Conservation (phyloP, 1,140 invertebrate genomes). For the Laupala kohalensis region DNA sequence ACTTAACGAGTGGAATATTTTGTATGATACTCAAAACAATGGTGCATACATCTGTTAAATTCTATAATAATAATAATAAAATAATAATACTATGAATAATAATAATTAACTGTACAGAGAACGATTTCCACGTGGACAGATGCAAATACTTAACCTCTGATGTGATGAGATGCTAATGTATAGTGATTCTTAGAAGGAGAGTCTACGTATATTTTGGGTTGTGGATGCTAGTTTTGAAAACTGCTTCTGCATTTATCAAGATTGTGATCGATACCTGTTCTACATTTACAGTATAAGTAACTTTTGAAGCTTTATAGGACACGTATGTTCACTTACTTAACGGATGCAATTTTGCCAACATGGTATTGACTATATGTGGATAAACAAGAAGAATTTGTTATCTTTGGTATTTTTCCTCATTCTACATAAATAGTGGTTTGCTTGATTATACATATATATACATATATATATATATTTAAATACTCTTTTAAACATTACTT, state of each 20-base stretch:
- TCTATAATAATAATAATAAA: slow-evolving; percentile 14
- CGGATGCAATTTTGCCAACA: slow-evolving; percentile 17
- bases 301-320: slow-evolving; percentile 18
- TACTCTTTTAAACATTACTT: slow-evolving; percentile 16
- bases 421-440: slow-evolving; percentile 16
- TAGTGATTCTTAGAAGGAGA: slow-evolving; percentile 13
- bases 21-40: slow-evolving; percentile 19
- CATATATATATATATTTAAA: slow-evolving; percentile 14
- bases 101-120: slow-evolving; percentile 14
- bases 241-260: slow-evolving; percentile 17
- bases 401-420: slow-evolving; percentile 17
- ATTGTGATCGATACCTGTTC: slow-evolving; percentile 19
- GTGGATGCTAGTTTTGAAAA: slow-evolving; percentile 19
- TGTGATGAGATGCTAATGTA: slow-evolving; percentile 14
- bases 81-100: neutral
- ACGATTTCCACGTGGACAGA: slow-evolving; percentile 12
- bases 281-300: slow-evolving; percentile 15
- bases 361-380: slow-evolving; percentile 17
- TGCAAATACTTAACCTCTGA: slow-evolving; percentile 11
- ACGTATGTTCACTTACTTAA: slow-evolving; percentile 14
- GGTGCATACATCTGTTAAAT: slow-evolving; percentile 19
- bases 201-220: slow-evolving; percentile 17
- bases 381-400: slow-evolving; percentile 15
- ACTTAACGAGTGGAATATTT: slow-evolving; percentile 16
- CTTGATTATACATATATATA: slow-evolving; percentile 18